Base-by-base conservation (phyloP, 1,140 invertebrate genomes). In the Sitophilus oryzae region DNA sequence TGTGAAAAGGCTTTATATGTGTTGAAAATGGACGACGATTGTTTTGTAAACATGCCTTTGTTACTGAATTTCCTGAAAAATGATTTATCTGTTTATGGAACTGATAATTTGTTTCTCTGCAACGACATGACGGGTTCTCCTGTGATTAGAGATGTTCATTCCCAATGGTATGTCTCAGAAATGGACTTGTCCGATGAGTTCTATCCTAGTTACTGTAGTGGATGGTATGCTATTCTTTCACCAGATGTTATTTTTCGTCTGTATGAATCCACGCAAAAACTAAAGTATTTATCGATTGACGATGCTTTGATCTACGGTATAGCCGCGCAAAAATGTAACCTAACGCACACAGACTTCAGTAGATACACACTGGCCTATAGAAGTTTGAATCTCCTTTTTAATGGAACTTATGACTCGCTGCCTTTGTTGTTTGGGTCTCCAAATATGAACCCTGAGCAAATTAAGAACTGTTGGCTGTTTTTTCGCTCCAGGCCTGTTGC, bases 271-370 rank as follows among this genome's bases (percentile, higher is more conserved):
- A 50, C 58, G 9, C 58, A 63, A 38, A 58, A 60, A 36, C 18
- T 50, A 0, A 42, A 55, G 1, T 63, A 60, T 70, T 89, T 91
- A 73, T 91, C 88, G 88, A 86, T 91, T 41, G 88, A 92, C 67
- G 88, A 91, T 73, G 86, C 89, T 10, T 82, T 85, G 60, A 74
- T 91, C 15, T 89, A 87, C 2, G 89, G 88, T 22, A 81, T 81
- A 9, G 67, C 89, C 44, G 80, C 82, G 1, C 69, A 78, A 59
- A 76, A 77, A 63, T 5, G 5, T 5, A 30, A 30, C 11, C 11
- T 30, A 11, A 30, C 5, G 11, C 25, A 30, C 11, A 30, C 25
- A 5, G 25, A 30, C 11, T 6, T 30, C 5, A 30, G 25, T 11
- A 30, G 25, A 11, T 30, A 30, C 11, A 30, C 25, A 30, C 11